Evolutionary conservation across 2,888 invertebrate species (phyloP).

Genomic region (Harpalus rufipes): DNA sequence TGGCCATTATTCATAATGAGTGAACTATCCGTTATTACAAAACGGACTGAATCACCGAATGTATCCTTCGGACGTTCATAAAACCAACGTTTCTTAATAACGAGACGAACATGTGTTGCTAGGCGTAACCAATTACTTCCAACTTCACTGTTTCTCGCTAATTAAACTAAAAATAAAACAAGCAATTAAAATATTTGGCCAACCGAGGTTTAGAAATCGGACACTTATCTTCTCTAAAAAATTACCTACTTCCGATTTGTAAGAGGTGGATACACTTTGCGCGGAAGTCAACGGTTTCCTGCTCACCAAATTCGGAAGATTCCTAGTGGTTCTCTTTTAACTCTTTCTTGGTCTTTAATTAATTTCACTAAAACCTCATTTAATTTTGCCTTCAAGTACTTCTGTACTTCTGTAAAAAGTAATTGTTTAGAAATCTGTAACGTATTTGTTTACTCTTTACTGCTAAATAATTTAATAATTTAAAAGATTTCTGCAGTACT

Average conservation of each 20-base stretch:
- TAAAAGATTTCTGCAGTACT: too few species aligned
- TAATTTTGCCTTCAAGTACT: too few species aligned
- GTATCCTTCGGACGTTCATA: slow-evolving; percentile 41
- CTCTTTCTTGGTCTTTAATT: too few species aligned
- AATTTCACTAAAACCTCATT: too few species aligned
- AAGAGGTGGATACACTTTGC: slow-evolving; percentile 3
- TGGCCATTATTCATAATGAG: slow-evolving; percentile 50
- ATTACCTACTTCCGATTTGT: slow-evolving; percentile 37
- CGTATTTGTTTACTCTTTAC: too few species aligned
- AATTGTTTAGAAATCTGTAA: too few species aligned
- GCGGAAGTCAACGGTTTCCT: neutral
- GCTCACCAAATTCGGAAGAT: neutral
- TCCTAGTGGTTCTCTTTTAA: neutral
- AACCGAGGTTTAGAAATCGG: slow-evolving; percentile 47
- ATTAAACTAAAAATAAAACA: slow-evolving; percentile 58
- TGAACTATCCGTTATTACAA: slow-evolving; percentile 55
- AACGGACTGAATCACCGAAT: slow-evolving; percentile 49
- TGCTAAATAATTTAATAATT: too few species aligned
- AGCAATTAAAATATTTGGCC: slow-evolving; percentile 64
- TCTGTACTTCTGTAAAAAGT: too few species aligned
- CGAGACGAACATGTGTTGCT: slow-evolving; percentile 46
- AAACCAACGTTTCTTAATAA: slow-evolving; percentile 57
- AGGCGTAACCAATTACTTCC: slow-evolving; percentile 65
- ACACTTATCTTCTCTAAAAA: slow-evolving; percentile 34
- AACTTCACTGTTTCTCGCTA: slow-evolving; percentile 55